Percentiles rank a stretch among this genome's conserved stretches.
Conservation (phyloP, 2,113 vertebrate species). For the Tragelaphus buxtoni region DNA sequence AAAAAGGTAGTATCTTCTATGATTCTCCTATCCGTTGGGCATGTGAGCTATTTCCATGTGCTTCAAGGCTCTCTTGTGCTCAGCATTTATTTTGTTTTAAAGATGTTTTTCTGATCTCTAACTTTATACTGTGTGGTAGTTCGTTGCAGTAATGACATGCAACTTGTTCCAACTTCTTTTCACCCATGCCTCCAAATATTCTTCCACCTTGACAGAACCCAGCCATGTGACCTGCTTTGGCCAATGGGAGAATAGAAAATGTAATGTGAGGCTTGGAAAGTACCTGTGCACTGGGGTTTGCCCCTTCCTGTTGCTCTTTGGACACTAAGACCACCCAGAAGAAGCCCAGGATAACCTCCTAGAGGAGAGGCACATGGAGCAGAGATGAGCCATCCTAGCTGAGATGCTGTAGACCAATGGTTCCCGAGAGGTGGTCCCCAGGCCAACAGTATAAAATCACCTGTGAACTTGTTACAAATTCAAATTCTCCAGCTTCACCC, state of each 20-base stretch:
- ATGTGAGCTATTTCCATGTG: not conserved
- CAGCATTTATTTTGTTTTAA: conserved; percentile 25
- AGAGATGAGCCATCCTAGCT: not conserved
- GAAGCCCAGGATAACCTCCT: not conserved
- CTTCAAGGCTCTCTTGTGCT: not conserved
- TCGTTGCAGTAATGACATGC: not conserved
- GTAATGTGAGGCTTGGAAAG: not conserved
- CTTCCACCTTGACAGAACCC: not conserved
- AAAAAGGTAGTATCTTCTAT: not conserved
- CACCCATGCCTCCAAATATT: not conserved
- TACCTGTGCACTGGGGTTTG: not conserved
- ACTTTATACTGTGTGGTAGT: not conserved
- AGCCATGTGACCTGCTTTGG: not conserved
- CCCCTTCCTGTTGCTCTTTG: not conserved
- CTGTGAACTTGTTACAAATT: not conserved
- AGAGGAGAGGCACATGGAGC: not conserved
- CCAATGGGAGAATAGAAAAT: not conserved
- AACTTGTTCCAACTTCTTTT: not conserved
- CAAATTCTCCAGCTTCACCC: not conserved
- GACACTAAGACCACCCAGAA: not conserved
- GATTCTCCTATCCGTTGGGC: not conserved
- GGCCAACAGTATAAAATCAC: not conserved
- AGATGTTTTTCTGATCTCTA: not conserved
- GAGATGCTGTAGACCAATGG: not conserved
- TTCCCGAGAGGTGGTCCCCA: not conserved